phyloP scores from a whole-genome alignment of 1,140 invertebrate species.

The Apolygus lucorum region DNA sequence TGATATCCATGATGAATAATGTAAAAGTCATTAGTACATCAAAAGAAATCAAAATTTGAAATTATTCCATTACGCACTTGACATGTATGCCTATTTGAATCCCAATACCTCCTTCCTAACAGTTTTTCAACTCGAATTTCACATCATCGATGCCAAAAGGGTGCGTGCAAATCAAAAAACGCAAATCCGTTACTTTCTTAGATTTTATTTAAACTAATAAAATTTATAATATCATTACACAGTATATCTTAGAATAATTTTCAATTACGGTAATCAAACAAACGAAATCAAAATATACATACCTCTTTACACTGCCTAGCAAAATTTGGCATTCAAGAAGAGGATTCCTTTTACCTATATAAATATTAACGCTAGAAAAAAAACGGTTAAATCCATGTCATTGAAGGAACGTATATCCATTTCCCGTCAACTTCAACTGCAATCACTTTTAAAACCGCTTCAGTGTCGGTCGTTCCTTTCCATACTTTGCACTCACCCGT shows the following conservation, averaged over 20 bases:
- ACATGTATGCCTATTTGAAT: no score
- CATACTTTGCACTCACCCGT: background rate
- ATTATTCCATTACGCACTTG: no score
- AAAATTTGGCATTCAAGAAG: background rate
- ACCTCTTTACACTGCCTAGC: background rate
- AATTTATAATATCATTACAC: background rate
- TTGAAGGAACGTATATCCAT: background rate
- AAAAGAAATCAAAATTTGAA: no score
- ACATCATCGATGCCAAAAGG: no score
- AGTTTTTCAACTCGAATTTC: no score
- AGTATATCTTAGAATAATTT: background rate
- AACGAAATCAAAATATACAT: background rate
- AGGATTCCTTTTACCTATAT: background rate
- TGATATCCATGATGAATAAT: no score
- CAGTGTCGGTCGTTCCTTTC: background rate
- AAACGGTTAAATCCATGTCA: background rate
- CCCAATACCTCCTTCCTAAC: no score
- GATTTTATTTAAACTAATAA: background rate
- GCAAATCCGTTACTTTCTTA: no score
- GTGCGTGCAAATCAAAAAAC: no score
- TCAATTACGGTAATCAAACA: background rate
- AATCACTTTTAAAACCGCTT: background rate
- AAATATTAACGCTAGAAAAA: background rate
- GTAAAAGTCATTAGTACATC: no score
- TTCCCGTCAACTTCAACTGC: background rate